Conservation (phyloP, 1,140 invertebrate species). For the Ctenoplectra terminalis region DNA sequence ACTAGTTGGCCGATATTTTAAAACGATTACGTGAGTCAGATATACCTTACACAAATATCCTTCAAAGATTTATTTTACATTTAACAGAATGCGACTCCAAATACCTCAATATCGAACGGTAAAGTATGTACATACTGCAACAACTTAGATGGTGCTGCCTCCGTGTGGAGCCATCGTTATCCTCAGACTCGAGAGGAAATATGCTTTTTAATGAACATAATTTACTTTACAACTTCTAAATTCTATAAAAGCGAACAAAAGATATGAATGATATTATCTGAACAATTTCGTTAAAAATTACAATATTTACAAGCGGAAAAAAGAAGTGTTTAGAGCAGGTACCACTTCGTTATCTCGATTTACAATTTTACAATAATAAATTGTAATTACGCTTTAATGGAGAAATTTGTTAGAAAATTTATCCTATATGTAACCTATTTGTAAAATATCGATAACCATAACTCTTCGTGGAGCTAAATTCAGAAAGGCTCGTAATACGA, state of each 20-base stretch:
- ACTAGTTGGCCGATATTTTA: constrained; percentile 1
- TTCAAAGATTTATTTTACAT: background rate
- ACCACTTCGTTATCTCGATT: no score
- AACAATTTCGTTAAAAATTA: background rate
- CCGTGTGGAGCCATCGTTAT: background rate
- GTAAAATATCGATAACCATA: constrained; percentile 16
- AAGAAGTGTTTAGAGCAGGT: background rate
- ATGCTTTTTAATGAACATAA: background rate
- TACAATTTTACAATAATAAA: background rate
- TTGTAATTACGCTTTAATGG: background rate
- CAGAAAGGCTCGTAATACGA: background rate
- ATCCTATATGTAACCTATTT: no score
- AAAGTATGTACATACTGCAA: constrained; percentile 17
- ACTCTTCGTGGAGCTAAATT: background rate
- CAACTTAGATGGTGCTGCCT: constrained; percentile 33
- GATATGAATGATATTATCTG: background rate
- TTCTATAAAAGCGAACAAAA: background rate
- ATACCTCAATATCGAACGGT: constrained; percentile 34
- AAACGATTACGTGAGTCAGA: background rate
- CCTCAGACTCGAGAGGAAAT: no score
- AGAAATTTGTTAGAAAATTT: background rate
- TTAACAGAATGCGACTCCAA: constrained; percentile 23
- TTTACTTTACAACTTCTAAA: background rate
- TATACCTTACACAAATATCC: constrained; percentile 21
- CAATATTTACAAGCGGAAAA: no score